These are phyloP conservation scores for Anoura caudifer DNA, from an alignment of 2,113 vertebrate genomes.

Conservation along the genomic window DNA sequence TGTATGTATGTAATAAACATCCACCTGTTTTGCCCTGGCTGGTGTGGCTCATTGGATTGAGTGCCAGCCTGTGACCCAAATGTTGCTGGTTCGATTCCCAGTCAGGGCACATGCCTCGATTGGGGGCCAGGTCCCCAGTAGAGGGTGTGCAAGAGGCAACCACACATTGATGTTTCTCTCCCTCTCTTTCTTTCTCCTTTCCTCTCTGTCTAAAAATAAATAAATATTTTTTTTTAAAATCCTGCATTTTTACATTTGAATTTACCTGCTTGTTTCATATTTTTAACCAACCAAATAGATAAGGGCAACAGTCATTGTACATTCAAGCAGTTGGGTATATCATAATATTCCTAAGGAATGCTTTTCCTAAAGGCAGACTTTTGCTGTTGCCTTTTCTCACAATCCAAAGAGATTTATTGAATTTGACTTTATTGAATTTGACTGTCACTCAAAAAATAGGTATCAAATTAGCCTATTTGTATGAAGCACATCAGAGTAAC, in stretches of 20 bases:
- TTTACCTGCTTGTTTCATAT: not conserved
- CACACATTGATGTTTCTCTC: too few relatives aligned
- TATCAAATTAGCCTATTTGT: not conserved
- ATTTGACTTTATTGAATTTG: not conserved
- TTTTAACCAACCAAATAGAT: not conserved
- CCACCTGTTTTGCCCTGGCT: not conserved
- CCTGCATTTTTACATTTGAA: not conserved
- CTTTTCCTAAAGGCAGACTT: not conserved
- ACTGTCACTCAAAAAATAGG: not conserved
- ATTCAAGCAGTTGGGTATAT: not conserved
- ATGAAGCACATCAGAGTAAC: not conserved
- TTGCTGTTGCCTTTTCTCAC: not conserved
- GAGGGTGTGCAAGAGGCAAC: too few relatives aligned
- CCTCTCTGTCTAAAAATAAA: too few relatives aligned
- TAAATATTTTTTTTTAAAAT: too few relatives aligned
- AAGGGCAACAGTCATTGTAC: not conserved
- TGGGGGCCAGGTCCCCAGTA: too few relatives aligned
- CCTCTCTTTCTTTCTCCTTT: too few relatives aligned
- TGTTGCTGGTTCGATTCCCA: too few relatives aligned
- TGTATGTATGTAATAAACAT: conserved; percentile 9
- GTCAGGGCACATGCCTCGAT: too few relatives aligned
- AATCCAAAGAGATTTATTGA: not conserved
- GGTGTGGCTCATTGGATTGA: too few relatives aligned
- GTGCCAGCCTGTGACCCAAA: too few relatives aligned
- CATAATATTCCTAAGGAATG: not conserved